phyloP scores from a whole-genome alignment of 2,888 invertebrate genomes.

The Drosophila quinaria region DNA sequence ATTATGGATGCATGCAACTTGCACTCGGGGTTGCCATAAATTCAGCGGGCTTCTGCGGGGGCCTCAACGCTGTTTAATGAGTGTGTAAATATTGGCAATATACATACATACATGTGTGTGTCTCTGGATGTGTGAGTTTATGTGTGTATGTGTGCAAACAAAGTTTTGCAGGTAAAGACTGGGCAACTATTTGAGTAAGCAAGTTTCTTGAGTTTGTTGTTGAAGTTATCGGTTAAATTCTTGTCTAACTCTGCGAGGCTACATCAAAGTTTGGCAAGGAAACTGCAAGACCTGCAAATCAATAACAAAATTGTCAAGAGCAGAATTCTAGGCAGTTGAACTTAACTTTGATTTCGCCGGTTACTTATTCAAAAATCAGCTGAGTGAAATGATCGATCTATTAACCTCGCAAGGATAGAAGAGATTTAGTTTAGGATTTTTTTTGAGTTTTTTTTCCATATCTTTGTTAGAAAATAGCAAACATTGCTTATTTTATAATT shows the following conservation, averaged over 20 bases:
- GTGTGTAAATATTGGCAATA: conserved; percentile 68
- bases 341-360: conserved; percentile 4
- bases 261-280: conserved; percentile 20
- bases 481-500: too few species aligned
- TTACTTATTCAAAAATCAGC: background rate
- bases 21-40: conserved; percentile 55
- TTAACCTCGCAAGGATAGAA: background rate
- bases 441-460: too few species aligned
- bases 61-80: conserved; percentile 68
- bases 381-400: too few species aligned
- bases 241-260: conserved; percentile 20
- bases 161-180: conserved; percentile 57
- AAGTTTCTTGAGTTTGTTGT: conserved; percentile 52
- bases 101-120: conserved; percentile 3
- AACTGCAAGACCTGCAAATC: conserved; percentile 31
- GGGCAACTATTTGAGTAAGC: conserved; percentile 68
- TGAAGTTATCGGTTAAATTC: conserved; percentile 59
- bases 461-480: too few species aligned
- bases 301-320: conserved; percentile 19
- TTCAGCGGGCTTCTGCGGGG: conserved; percentile 58
- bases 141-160: conserved; percentile 22
- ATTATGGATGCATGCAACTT: conserved; percentile 73
- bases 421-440: too few species aligned
- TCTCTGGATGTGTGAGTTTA: conserved; percentile 5
- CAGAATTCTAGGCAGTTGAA: conserved; percentile 10